Evolutionary conservation across 2,113 vertebrate species (phyloP), one percentile per base, ranked within the genome.

Genomic region (Sterna hirundo): DNA sequence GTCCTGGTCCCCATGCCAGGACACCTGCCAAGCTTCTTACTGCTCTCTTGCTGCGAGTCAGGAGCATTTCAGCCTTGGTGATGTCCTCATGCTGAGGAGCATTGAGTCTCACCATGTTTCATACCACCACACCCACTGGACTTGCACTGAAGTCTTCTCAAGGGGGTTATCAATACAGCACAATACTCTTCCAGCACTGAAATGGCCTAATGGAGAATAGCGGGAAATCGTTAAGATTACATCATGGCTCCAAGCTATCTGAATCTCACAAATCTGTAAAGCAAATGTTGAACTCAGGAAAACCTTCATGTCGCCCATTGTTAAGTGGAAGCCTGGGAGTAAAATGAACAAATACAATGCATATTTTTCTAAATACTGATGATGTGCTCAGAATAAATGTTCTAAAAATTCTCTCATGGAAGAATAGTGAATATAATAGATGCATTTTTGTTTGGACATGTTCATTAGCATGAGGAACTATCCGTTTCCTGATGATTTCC

Each of bases 261-360:
- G 79, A 66, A 80, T 74, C 15, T 9, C 5, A 3, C 82, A 93
- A 76, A 93, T 95, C 79, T 94, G 91, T 82, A 96, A 97, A 95
- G 66, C 82, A 95, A 94, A 95, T 93, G 80, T 94, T 52, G 66
- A 91, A 76, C 78, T 94, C 93, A 95, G 96, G 96, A 97, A 97
- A 97, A 58, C 70, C 77, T 89, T 69, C 49, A 38, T 29, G 40
- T 75, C 5, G 3, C 61, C 91, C 81, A 96, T 96, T 96, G 96
- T 95, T 95, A 95, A 85, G 51, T 20, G 54, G 79, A 94, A 94
- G 54, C 94, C 91, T 93, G 75, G 68, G 84, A 94, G 68, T 93
- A 95, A 90, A 96, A 83, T 19, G 90, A 83, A 75, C 51, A 65
- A 96, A 90, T 90, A 74, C 87, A 71, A 88, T 58, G 44, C 78